Conservation (phyloP, 2,113 vertebrate genomes). For the Rhea pennata region DNA sequence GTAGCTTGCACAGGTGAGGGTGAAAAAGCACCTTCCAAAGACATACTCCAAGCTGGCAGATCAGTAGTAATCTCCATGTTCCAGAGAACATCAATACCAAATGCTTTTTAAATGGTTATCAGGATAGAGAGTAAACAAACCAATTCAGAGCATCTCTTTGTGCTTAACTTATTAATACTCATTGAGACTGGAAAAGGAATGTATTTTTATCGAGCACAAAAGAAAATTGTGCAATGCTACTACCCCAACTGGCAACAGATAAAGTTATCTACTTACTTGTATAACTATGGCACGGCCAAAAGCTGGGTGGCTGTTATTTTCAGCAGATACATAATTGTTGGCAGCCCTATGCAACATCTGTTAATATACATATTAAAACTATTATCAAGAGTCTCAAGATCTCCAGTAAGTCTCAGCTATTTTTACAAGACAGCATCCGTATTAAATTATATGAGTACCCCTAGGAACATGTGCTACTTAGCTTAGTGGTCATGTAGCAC, state of each 20-base stretch:
- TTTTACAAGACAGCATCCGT: not conserved
- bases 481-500: slow-evolving; percentile 1
- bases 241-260: not conserved
- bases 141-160: not conserved
- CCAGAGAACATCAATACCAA: not conserved
- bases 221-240: not conserved
- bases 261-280: not conserved
- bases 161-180: not conserved
- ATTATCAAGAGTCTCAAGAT: not conserved
- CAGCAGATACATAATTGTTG: not conserved
- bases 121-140: not conserved
- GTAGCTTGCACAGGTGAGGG: not conserved
- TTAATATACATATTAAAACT: not conserved
- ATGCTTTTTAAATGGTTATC: not conserved
- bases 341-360: not conserved
- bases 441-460: not conserved
- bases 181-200: not conserved
- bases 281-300: not conserved
- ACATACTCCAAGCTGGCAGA: not conserved
- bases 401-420: not conserved
- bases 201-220: not conserved
- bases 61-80: not conserved
- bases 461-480: not conserved
- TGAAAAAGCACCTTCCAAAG: not conserved
- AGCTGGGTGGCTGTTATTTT: not conserved